Evolutionary conservation across 2,113 vertebrate species (phyloP), one percentile per base, ranked within the genome.

Genomic region (Lepus americanus): DNA sequence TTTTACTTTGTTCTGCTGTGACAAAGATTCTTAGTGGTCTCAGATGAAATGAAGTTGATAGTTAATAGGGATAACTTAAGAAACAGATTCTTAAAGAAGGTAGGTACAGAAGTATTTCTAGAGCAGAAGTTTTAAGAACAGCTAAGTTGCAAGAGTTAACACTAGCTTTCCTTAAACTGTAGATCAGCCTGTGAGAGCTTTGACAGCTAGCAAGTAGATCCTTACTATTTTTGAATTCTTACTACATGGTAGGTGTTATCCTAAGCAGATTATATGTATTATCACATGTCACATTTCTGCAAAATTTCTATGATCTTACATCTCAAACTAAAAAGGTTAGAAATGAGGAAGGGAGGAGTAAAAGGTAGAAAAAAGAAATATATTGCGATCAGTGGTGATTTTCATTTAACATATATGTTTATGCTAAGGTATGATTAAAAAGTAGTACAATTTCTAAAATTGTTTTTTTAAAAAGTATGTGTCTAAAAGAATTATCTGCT

Each of bases 1-100:
- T 81, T 88, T 49, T 59, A 64, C 82, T 95, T 89, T 89, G 89
- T 93, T 94, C 33, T 92, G 73, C 8, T 53, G 76, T 90, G 51
- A 4, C 61, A 82, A 77, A 55, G 82, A 84, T 78, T 49, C 64
- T 87, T 33, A 74, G 14, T 31, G 90, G 10, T 63, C 94, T 90
- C 66, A 77, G 89, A 84, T 39, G 88, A 86, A 55, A 51, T 92
- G 49, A 90, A 63, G 66, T 72, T 63, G 39, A 55, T 59, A 7
- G 64, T 19, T 59, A 44, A 44, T 44, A 44, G 20, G 27, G 49
- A 61, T 73, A 66, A 51, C 88, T 59, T 89, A 70, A 88, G 73
- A 82, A 55, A 36, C 51, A 61, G 72, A 44, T 89, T 66, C 72
- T 17, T 70, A 22, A 90, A 73, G 36, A 81, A 9, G 20, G 1